These are phyloP conservation scores for Cheilosia soror DNA, from an alignment of 2,888 invertebrate genomes.

Conservation along the genomic window DNA sequence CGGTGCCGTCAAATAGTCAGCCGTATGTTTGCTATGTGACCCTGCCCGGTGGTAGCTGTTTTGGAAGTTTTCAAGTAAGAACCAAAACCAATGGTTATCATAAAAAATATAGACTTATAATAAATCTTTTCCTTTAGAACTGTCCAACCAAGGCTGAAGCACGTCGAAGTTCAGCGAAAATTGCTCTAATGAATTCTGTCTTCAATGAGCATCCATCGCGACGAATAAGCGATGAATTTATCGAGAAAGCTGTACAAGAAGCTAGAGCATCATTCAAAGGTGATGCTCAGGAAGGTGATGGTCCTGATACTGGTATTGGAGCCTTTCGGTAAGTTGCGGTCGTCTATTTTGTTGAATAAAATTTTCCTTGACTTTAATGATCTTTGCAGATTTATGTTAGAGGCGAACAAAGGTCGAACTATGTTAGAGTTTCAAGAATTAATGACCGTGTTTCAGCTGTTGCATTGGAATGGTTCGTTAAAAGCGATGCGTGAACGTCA, in stretches of 20 bases:
- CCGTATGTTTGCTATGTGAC: slow-evolving; percentile 98
- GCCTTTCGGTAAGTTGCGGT: slow-evolving; percentile 86
- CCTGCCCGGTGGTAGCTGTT: slow-evolving; percentile 97
- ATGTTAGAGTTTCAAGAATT: slow-evolving; percentile 98
- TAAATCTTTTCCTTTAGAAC: slow-evolving; percentile 86
- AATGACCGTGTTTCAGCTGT: slow-evolving; percentile 98
- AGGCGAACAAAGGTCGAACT: slow-evolving; percentile 94
- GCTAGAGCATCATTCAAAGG: slow-evolving; percentile 94
- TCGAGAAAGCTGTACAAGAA: slow-evolving; percentile 96
- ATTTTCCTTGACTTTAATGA: not conserved
- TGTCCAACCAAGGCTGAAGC: slow-evolving; percentile 98
- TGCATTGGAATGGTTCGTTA: slow-evolving; percentile 98
- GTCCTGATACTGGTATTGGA: slow-evolving; percentile 89
- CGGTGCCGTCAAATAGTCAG: slow-evolving; percentile 94
- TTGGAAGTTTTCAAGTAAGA: slow-evolving; percentile 95
- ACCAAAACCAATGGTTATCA: not conserved
- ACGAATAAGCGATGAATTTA: slow-evolving; percentile 96
- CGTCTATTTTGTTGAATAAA: not conserved
- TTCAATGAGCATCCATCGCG: slow-evolving; percentile 98
- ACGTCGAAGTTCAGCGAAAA: slow-evolving; percentile 96
- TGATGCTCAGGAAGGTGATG: slow-evolving; percentile 86
- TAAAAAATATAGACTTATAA: not conserved
- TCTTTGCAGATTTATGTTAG: slow-evolving; percentile 87
- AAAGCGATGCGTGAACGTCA: slow-evolving; percentile 97
- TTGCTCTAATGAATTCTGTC: slow-evolving; percentile 98